Base-by-base conservation (phyloP, 2,888 invertebrate genomes). In the Xanthorhoe designata region DNA sequence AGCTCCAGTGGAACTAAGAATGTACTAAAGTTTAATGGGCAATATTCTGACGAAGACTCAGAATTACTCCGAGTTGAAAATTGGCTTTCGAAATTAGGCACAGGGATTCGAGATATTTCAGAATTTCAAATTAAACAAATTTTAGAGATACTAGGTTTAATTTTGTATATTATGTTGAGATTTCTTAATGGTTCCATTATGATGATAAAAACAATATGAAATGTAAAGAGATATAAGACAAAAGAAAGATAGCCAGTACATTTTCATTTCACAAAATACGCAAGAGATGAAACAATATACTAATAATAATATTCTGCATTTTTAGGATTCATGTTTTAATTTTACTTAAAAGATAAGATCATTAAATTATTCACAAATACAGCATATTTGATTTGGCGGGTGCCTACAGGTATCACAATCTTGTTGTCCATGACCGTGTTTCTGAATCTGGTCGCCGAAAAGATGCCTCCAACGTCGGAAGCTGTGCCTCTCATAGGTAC, bases 391-490 rank as follows among this genome's bases (percentile, higher is more conserved):
- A 69, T 70, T 78, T 79, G 79, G 83, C 85, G 85, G 86, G 80
- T 90, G 85, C 91, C 95, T 96, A 91, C 97, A 98, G 98, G 98
- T 95, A 98, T 98, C 94, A 98, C 98, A 94, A 98, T 98, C 93
- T 96, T 98, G 94, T 96, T 99, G 94, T 98, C 98, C 93, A 96
- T 98, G 95, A 98, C 98, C 94, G 98, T 98, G 94, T 98, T 98
- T 96, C 96, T 98, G 94, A 98, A 98, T 95, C 97, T 98, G 95
- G 98, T 99, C 89, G 98, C 98, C 81, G 98, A 98, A 96, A 98
- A 98, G 94, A 97, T 98, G 96, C 98, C 98, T 91, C 96, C 96
- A 78, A 96, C 96, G 84, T 96, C 96, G 92, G 96, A 96, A 91
- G 96, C 96, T 91, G 96, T 96, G 91, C 96, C 96, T 90, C 94